Evolutionary conservation across 2,888 invertebrate species (phyloP).

Genomic region (Drosophila borborema): DNA sequence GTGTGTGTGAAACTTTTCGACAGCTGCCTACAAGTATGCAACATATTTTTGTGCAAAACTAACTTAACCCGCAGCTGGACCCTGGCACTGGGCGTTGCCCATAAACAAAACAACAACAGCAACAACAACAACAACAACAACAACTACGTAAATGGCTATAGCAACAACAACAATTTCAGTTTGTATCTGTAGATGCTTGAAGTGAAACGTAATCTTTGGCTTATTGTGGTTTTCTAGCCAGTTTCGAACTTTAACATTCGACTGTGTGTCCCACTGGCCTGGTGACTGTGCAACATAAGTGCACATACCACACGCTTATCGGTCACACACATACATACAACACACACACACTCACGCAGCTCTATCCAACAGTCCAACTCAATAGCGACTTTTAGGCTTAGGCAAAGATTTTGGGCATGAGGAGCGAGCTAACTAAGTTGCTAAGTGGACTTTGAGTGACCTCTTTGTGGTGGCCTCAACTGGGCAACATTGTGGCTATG

Average conservation of each 20-base stretch:
- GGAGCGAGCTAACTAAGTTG: conserved; percentile 59
- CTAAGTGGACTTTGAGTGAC: conserved; percentile 79
- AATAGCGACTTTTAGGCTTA: conserved; percentile 74
- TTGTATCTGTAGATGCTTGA: conserved; percentile 26
- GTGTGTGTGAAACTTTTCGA: conserved; percentile 45
- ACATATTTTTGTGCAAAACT: conserved; percentile 58
- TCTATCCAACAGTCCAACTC: conserved; percentile 14
- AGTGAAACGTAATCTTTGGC: conserved; percentile 59
- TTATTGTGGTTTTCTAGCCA: conserved; percentile 74
- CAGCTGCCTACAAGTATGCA: conserved; percentile 75
- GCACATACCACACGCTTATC: conserved; percentile 76
- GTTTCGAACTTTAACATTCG: conserved; percentile 71
- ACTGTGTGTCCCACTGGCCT: conserved; percentile 37
- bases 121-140: conserved; percentile 3
- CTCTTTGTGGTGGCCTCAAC: conserved; percentile 64
- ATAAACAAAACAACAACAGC: conserved; percentile 43
- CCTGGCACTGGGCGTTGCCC: conserved; percentile 41
- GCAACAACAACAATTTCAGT: conserved; percentile 18
- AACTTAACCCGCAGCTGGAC: conserved; percentile 55
- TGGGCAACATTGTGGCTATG: conserved; percentile 27
- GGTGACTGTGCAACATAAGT: conserved; percentile 71
- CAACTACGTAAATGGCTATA: too few relatives aligned
- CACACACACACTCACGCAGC: conserved; percentile 13
- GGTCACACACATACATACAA: conserved; percentile 59
- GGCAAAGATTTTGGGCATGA: conserved; percentile 66